Evolutionary conservation across 2,113 vertebrate species (phyloP), one percentile per base, ranked within the genome.

Genomic region (Pelodiscus sinensis): DNA sequence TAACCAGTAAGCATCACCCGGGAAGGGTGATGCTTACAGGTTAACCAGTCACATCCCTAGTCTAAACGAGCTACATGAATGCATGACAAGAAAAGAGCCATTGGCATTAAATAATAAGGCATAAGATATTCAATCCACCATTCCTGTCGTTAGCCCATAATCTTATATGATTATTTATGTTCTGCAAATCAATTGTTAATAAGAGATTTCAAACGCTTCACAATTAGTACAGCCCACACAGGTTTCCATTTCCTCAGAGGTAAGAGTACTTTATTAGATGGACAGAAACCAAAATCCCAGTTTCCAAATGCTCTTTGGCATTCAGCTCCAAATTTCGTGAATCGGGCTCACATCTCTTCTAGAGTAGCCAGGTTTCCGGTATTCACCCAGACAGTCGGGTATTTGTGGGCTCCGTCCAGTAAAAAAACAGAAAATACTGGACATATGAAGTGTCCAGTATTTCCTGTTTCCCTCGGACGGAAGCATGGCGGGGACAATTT

Each of bases 211-310:
- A 78, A 85, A 86, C 85, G 83, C 85, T 89, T 89, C 79, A 91
- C n/a, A 81, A 92, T 38, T 54, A 88, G 82, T 90, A 94, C 81
- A 87, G 90, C 54, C 11, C 27, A 60, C 31, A 73, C 57, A 87
- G 54, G 73, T 92, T 87, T 89, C 9, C 83, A 92, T 52, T 16
- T 84, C 89, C 0, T 25, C 58, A 25, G 0, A 95, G 86, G n/a
- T n/a, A n/a, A n/a, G n/a, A n/a, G 62, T 92, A 93, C 87, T 89
- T 91, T 94, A 92, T 35, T 91, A 92, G 87, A 56, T 79, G 58
- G 83, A 55, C 90, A 58, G 86, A 92, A 92, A 92, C 89, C 29
- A 86, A 81, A 89, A 89, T 90, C 92, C 81, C 71, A 92, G 83
- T 55, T 85, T 65, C 73, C 91, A 92, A 81, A 83, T 29, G n/a